These are phyloP conservation scores for Ophion costatus DNA, from an alignment of 2,888 invertebrate species.

Conservation along the genomic window DNA sequence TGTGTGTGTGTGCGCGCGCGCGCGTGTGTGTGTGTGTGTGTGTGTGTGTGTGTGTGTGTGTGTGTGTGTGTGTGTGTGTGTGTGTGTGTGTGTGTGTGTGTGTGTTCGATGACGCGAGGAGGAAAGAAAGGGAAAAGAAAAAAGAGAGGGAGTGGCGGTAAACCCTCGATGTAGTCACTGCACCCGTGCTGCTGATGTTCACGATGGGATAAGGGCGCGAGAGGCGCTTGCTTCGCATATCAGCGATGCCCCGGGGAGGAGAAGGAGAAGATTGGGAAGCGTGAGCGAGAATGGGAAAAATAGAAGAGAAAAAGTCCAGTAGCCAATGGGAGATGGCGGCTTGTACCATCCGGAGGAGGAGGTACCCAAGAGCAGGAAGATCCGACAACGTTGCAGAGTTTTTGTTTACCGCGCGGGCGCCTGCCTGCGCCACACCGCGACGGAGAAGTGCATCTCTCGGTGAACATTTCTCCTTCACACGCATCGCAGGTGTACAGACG, in stretches of 20 bases:
- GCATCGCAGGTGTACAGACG: not conserved
- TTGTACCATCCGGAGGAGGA: slow-evolving; percentile 65
- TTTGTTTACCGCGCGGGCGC: slow-evolving; percentile 80
- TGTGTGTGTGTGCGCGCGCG: slow-evolving; percentile 27
- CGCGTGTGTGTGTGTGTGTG: slow-evolving; percentile 19
- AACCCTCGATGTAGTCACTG: slow-evolving; percentile 9
- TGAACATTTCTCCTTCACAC: slow-evolving; percentile 19
- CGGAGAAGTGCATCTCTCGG: slow-evolving; percentile 72
- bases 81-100: slow-evolving; percentile 21
- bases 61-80: slow-evolving; percentile 28
- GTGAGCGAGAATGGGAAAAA: slow-evolving; percentile 65
- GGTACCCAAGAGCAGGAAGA: slow-evolving; percentile 76
- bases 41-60: slow-evolving; percentile 24
- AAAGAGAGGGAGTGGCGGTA: slow-evolving; percentile 34
- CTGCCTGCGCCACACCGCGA: slow-evolving; percentile 61
- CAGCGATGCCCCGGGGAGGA: slow-evolving; percentile 55
- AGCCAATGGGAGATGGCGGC: slow-evolving; percentile 75
- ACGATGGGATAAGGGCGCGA: slow-evolving; percentile 53
- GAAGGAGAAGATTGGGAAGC: slow-evolving; percentile 46
- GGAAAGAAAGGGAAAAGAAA: slow-evolving; percentile 54
- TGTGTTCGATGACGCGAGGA: slow-evolving; percentile 35
- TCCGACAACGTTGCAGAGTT: slow-evolving; percentile 82
- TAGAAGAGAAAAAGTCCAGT: slow-evolving; percentile 77
- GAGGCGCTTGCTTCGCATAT: slow-evolving; percentile 55
- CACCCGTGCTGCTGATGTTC: slow-evolving; percentile 39